These are phyloP conservation scores for Bubo bubo DNA, from an alignment of 2,113 vertebrate genomes.

Conservation along the genomic window DNA sequence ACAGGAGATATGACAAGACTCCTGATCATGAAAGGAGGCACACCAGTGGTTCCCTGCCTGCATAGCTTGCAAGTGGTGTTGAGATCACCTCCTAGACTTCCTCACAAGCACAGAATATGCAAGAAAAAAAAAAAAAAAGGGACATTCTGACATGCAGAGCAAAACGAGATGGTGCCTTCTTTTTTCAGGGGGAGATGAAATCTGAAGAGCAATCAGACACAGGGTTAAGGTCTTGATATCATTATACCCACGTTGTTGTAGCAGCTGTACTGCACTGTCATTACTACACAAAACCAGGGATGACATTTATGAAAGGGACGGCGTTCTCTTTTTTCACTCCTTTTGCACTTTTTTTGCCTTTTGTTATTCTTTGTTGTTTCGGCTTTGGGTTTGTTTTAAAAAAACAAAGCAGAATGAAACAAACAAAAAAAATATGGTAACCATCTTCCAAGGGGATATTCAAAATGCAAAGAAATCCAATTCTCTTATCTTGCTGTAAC, in stretches of 20 bases:
- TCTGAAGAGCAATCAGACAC: not conserved
- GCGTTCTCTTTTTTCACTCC: not conserved
- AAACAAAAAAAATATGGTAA: not conserved
- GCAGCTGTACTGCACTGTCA: not conserved
- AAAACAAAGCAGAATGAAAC: not conserved
- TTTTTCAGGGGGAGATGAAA: not conserved
- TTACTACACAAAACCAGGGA: not conserved
- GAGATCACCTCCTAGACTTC: not conserved
- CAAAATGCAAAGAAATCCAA: not conserved
- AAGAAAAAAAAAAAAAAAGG: not conserved
- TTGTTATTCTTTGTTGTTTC: not conserved
- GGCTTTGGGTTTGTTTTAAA: not conserved
- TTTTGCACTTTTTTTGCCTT: not conserved
- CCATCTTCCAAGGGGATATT: not conserved
- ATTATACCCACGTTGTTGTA: not conserved
- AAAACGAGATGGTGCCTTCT: not conserved
- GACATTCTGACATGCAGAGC: not conserved
- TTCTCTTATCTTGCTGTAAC: not conserved
- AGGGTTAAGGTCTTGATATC: not conserved
- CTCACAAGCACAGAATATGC: not conserved
- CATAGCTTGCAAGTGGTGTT: not conserved
- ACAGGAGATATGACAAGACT: not conserved
- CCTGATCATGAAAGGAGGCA: not conserved
- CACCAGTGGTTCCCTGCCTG: not conserved
- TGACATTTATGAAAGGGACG: not conserved